These are phyloP conservation scores for Watsonalla binaria DNA, from an alignment of 2,888 invertebrate genomes.

Conservation along the genomic window DNA sequence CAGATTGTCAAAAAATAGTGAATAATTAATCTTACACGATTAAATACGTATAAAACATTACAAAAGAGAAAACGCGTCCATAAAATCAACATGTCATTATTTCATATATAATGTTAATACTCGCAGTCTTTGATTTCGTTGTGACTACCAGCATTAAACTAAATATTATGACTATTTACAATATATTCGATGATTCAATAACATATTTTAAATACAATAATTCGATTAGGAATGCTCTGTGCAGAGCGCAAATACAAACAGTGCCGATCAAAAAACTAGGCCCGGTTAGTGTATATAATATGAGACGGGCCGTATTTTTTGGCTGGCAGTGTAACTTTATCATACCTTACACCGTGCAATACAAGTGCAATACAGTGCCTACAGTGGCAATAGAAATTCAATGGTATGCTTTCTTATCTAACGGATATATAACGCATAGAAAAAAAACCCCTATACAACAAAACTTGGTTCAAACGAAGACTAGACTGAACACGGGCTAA, in stretches of 20 bases:
- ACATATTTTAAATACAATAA: constrained; percentile 30
- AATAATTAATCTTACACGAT: constrained; percentile 58
- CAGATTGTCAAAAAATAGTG: constrained; percentile 71
- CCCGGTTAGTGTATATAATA: not conserved
- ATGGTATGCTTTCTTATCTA: constrained; percentile 1
- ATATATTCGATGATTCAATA: constrained; percentile 61
- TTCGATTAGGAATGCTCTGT: constrained; percentile 65
- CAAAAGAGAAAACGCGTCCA: constrained; percentile 37
- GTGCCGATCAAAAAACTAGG: constrained; percentile 6
- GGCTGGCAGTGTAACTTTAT: constrained; percentile 16
- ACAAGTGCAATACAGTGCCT: constrained; percentile 48
- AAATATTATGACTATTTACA: constrained; percentile 56
- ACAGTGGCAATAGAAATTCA: constrained; percentile 17
- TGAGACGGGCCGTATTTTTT: not conserved
- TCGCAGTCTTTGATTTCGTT: constrained; percentile 77
- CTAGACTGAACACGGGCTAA: no score
- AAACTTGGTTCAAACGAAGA: no score
- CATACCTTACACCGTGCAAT: constrained; percentile 58
- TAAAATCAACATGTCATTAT: constrained; percentile 52
- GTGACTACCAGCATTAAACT: constrained; percentile 71
- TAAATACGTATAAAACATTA: constrained; percentile 62
- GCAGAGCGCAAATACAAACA: constrained; percentile 45
- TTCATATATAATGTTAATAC: constrained; percentile 43
- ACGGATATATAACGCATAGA: not conserved
- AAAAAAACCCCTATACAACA: constrained; percentile 1